Evolutionary conservation across 2,888 invertebrate species (phyloP).

Genomic region (Mylabris sibirica): DNA sequence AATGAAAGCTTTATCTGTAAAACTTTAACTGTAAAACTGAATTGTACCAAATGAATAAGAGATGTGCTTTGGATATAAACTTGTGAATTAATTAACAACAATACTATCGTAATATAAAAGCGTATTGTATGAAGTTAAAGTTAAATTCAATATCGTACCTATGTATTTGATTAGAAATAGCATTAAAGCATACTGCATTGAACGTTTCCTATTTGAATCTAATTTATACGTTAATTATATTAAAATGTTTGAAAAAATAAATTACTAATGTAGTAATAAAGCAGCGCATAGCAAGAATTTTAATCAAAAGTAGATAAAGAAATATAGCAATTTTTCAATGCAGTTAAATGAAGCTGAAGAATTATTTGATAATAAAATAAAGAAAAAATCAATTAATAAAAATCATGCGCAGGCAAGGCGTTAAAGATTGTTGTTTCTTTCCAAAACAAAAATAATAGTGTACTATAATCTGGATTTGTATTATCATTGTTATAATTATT

Average conservation of each 20-base stretch:
- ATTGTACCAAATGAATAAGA: neutral
- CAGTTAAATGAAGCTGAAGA: neutral
- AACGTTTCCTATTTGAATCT: neutral
- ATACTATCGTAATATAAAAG: neutral
- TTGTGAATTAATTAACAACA: neutral
- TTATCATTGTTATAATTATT: neutral
- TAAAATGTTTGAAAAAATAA: neutral
- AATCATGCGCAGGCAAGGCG: constrained; percentile 40
- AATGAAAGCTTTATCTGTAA: neutral
- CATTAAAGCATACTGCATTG: constrained; percentile 1
- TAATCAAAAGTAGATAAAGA: neutral
- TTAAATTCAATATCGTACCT: neutral
- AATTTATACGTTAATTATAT: neutral
- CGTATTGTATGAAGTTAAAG: neutral
- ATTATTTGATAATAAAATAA: neutral
- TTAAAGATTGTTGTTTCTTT: constrained; percentile 19
- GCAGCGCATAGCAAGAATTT: neutral
- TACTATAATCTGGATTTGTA: constrained; percentile 36
- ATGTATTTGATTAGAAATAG: neutral
- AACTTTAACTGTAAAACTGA: neutral
- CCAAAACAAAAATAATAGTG: constrained; percentile 32
- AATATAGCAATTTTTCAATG: neutral
- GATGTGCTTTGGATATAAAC: neutral
- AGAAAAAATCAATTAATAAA: neutral
- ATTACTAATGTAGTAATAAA: neutral